These are phyloP conservation scores for Podarcis siculus DNA, from an alignment of 2,797 vertebrate species.

Conservation along the genomic window DNA sequence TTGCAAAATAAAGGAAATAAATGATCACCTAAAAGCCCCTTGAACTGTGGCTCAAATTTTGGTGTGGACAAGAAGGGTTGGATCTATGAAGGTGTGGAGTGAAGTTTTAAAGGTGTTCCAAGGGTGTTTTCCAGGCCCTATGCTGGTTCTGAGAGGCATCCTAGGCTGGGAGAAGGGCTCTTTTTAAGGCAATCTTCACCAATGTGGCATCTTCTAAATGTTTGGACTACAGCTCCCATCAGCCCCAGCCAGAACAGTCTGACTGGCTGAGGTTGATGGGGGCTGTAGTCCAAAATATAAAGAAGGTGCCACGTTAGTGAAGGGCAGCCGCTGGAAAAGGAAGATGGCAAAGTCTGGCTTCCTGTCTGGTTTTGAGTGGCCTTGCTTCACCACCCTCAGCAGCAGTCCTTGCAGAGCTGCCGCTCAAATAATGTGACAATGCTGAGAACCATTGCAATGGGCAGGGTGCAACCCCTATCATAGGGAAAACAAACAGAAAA, in stretches of 20 bases:
- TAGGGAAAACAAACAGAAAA: neutral
- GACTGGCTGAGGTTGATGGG: too few relatives aligned
- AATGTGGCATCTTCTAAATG: too few relatives aligned
- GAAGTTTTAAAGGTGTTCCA: neutral
- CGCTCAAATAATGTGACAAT: neutral
- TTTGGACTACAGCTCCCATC: too few relatives aligned
- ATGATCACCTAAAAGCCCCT: neutral
- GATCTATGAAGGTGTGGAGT: neutral
- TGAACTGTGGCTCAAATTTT: neutral
- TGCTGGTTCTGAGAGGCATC: neutral
- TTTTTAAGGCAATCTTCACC: neutral
- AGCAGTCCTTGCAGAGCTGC: neutral
- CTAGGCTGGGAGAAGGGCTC: neutral
- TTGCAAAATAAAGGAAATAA: neutral
- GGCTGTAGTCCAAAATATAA: too few relatives aligned
- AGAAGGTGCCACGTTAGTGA: too few relatives aligned
- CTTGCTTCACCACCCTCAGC: neutral
- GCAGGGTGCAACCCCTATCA: neutral
- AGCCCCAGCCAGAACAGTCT: too few relatives aligned
- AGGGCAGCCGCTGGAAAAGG: neutral
- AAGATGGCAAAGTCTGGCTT: neutral
- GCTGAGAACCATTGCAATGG: too few relatives aligned
- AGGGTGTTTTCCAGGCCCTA: neutral
- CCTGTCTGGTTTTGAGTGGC: neutral
- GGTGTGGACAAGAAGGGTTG: neutral